phyloP scores from a whole-genome alignment of 2,797 vertebrate genomes.

The Protonibea diacanthus region DNA sequence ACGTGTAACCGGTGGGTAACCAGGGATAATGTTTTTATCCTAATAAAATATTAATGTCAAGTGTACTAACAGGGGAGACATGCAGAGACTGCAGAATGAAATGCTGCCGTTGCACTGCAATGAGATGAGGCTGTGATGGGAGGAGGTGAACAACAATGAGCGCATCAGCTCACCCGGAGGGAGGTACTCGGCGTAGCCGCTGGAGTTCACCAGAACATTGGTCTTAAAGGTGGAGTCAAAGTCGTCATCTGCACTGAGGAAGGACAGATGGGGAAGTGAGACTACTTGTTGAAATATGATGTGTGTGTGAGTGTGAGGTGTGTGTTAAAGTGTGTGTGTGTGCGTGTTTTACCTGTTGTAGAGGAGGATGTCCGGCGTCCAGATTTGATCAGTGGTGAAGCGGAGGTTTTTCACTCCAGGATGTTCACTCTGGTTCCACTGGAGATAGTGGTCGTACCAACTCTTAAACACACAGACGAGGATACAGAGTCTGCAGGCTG shows the following conservation, averaged over 20 bases:
- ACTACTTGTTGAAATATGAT: constrained; percentile 27
- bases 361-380: constrained; percentile 89
- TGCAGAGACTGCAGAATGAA: constrained; percentile 41
- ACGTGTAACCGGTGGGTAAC: constrained; percentile 43
- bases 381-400: constrained; percentile 88
- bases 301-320: background rate
- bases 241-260: constrained; percentile 88
- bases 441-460: constrained; percentile 89
- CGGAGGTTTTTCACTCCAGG: constrained; percentile 89
- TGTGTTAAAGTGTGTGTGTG: background rate
- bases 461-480: constrained; percentile 72
- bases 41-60: constrained; percentile 71
- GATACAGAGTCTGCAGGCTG: background rate
- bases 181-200: constrained; percentile 85
- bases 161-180: constrained; percentile 83
- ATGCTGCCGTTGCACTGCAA: background rate
- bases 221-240: constrained; percentile 90
- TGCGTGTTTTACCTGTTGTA: constrained; percentile 87
- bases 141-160: background rate
- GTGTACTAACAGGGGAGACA: constrained; percentile 45
- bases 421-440: constrained; percentile 89
- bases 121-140: constrained; percentile 23
- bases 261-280: constrained; percentile 59
- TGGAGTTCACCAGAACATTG: constrained; percentile 88
- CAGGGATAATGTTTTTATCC: constrained; percentile 50